phyloP scores from a whole-genome alignment of 2,888 invertebrate species.

The Eudasyphora cyanicolor region DNA sequence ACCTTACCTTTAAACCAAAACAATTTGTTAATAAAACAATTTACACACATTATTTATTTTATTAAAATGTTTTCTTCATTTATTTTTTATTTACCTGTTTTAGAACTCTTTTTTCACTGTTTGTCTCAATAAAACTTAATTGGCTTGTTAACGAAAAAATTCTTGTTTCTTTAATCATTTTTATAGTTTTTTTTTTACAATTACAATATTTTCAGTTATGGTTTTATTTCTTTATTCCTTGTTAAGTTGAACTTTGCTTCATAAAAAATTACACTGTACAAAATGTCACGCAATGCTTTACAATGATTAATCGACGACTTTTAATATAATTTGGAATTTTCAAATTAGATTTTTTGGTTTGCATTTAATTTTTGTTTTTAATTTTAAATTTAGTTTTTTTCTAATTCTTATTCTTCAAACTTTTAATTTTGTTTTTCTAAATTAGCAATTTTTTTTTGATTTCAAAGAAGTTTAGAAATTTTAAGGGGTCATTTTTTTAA shows the following conservation, averaged over 20 bases:
- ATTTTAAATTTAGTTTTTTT: not conserved
- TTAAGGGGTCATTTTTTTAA: not conserved
- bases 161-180: slow-evolving; percentile 5
- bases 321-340: slow-evolving; percentile 5
- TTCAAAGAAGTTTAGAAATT: not conserved
- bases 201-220: slow-evolving; percentile 37
- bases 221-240: not conserved
- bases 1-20: not conserved
- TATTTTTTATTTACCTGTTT: slow-evolving; percentile 50
- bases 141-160: slow-evolving; percentile 42
- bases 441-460: not conserved
- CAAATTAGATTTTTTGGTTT: not conserved
- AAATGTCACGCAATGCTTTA: slow-evolving; percentile 61
- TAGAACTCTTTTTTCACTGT: slow-evolving; percentile 46
- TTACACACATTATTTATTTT: slow-evolving; percentile 24
- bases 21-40: not conserved
- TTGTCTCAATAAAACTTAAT: slow-evolving; percentile 36
- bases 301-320: slow-evolving; percentile 60
- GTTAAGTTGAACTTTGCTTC: slow-evolving; percentile 49
- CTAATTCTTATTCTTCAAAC: not conserved
- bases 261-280: slow-evolving; percentile 66
- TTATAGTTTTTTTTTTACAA: slow-evolving; percentile 40
- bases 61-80: slow-evolving; percentile 23
- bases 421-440: slow-evolving; percentile 1
- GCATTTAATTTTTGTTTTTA: not conserved